A percentile compares a stretch with the other conserved stretches of the same genome.
These are phyloP conservation scores for Pemphredon lugubris DNA, from an alignment of 2,888 invertebrate genomes.

Conservation along the genomic window DNA sequence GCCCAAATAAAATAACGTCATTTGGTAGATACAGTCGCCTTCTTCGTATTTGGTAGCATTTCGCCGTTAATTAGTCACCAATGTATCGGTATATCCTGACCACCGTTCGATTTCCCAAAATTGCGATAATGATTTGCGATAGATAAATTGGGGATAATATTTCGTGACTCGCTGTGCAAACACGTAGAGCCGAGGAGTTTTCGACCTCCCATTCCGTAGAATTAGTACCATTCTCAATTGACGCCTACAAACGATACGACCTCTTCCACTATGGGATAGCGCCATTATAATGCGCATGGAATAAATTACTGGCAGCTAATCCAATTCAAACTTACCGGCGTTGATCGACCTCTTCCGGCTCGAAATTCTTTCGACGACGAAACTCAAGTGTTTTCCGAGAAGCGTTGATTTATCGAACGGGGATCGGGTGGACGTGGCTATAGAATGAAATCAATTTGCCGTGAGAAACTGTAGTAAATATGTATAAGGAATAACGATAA, in stretches of 20 bases:
- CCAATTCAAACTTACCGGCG: slow-evolving; percentile 54
- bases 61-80: too few species aligned
- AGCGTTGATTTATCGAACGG: slow-evolving; percentile 10
- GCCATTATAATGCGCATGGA: slow-evolving; percentile 60
- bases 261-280: slow-evolving; percentile 52
- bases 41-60: too few species aligned
- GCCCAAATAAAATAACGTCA: too few species aligned
- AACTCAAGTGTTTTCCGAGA: slow-evolving; percentile 6
- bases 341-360: slow-evolving; percentile 69
- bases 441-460: slow-evolving; percentile 11
- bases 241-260: slow-evolving; percentile 56
- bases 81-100: too few species aligned
- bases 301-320: slow-evolving; percentile 66
- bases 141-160: not conserved
- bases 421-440: not conserved
- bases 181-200: slow-evolving; percentile 22
- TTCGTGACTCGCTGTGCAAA: slow-evolving; percentile 11
- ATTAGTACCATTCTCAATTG: slow-evolving; percentile 54
- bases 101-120: too few species aligned
- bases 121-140: not conserved
- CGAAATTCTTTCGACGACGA: slow-evolving; percentile 43
- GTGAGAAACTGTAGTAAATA: too few species aligned
- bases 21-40: too few species aligned
- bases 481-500: too few species aligned
- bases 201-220: slow-evolving; percentile 42